Evolutionary conservation across 2,888 invertebrate genomes (phyloP).

Genomic region (Notodonta dromedarius): DNA sequence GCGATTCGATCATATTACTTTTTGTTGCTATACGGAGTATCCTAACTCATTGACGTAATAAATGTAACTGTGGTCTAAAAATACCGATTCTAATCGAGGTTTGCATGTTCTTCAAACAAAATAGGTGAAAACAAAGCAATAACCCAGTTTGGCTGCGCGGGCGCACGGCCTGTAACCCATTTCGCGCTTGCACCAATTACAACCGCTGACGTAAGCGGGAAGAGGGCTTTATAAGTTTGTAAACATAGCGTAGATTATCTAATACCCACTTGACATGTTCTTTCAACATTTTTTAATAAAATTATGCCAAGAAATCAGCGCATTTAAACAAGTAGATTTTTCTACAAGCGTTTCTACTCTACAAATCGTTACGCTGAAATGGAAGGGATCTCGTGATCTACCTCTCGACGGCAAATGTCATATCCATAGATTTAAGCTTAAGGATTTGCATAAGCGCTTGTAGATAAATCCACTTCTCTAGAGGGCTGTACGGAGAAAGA

Average conservation of each 20-base stretch:
- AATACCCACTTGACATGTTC: background rate
- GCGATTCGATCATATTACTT: too few relatives aligned
- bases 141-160: conserved; percentile 42
- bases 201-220: conserved; percentile 16
- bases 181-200: conserved; percentile 16
- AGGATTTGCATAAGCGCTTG: too few relatives aligned
- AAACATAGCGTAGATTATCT: background rate
- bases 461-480: too few relatives aligned
- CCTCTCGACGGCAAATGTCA: too few relatives aligned
- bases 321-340: too few relatives aligned
- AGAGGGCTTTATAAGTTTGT: conserved; percentile 4
- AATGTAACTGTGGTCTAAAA: background rate
- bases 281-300: too few relatives aligned
- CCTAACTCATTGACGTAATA: background rate
- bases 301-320: too few relatives aligned
- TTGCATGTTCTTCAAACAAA: conserved; percentile 32
- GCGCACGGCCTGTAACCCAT: conserved; percentile 35
- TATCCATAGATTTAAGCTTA: too few relatives aligned
- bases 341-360: too few relatives aligned
- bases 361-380: too few relatives aligned
- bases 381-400: too few relatives aligned
- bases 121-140: conserved; percentile 46
- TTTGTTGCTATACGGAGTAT: background rate
- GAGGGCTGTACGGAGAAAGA: too few relatives aligned
- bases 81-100: conserved; percentile 21